These are phyloP conservation scores for Parazoanthus atlanticus DNA, from an alignment of 92 coral and sea anemone species.

Conservation along the genomic window DNA sequence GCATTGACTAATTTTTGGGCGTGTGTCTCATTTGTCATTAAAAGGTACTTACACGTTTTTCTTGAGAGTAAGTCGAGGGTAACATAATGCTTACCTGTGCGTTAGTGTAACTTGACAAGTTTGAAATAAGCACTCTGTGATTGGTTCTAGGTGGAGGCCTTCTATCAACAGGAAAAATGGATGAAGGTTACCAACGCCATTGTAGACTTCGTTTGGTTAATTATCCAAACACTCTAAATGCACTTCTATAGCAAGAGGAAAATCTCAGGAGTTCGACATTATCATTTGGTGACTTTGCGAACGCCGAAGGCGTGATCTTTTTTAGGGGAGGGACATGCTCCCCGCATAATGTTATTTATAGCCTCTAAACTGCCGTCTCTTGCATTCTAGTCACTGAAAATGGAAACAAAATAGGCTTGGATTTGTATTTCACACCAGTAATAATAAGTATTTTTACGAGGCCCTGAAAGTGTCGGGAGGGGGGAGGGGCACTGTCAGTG, in stretches of 20 bases:
- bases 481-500: too few relatives aligned
- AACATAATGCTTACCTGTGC: slow-evolving; percentile 4
- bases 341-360: too few relatives aligned
- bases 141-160: slow-evolving; percentile 36
- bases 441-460: neutral
- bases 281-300: neutral
- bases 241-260: too few relatives aligned
- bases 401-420: neutral
- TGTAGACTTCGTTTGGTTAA: too few relatives aligned
- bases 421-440: neutral
- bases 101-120: slow-evolving; percentile 35
- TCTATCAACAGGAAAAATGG: neutral
- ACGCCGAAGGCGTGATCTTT: neutral
- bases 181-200: too few relatives aligned
- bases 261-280: too few relatives aligned
- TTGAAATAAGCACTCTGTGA: slow-evolving; percentile 35
- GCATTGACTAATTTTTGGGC: neutral
- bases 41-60: slow-evolving; percentile 15
- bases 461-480: too few relatives aligned
- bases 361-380: neutral
- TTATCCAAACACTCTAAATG: too few relatives aligned
- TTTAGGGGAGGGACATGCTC: neutral
- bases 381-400: too few relatives aligned
- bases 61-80: neutral
- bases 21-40: neutral